Conservation (phyloP, 2,888 invertebrate species). For the Danaus chrysippus region DNA sequence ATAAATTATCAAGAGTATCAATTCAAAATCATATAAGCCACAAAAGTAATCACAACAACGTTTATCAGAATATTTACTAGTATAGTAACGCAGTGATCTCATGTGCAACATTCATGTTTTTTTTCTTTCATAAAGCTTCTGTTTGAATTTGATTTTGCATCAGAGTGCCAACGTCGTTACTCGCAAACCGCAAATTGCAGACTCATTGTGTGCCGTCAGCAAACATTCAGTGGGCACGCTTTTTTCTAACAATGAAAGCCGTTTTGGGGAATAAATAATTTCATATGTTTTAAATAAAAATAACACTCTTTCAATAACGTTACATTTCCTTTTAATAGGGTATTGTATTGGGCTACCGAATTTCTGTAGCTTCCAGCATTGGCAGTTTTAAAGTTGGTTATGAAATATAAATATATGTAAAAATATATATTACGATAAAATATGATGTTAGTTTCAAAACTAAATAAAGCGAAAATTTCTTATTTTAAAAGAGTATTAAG, state of each 20-base stretch:
- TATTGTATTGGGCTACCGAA: no score
- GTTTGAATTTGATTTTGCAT: conserved; percentile 68
- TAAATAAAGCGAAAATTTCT: no score
- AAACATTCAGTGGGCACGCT: conserved; percentile 67
- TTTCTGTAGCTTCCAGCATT: no score
- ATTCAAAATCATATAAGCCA: no score
- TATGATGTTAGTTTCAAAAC: no score
- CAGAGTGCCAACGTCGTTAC: conserved; percentile 58
- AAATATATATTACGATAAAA: no score
- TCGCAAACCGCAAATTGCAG: conserved; percentile 61
- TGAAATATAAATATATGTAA: no score
- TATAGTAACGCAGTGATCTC: background rate
- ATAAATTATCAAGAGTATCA: no score
- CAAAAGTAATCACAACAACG: no score
- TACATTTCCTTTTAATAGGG: no score
- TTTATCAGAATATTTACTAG: background rate
- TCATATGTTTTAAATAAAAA: conserved; percentile 31
- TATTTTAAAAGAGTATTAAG: no score
- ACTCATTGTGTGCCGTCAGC: conserved; percentile 71
- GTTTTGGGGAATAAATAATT: conserved; percentile 65
- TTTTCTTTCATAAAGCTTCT: conserved; percentile 36
- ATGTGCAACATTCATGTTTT: background rate
- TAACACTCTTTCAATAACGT: background rate
- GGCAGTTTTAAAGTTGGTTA: no score
- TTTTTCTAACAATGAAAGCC: conserved; percentile 70